Base-by-base conservation (phyloP, 2,113 vertebrate genomes). In the Crotophaga sulcirostris region DNA sequence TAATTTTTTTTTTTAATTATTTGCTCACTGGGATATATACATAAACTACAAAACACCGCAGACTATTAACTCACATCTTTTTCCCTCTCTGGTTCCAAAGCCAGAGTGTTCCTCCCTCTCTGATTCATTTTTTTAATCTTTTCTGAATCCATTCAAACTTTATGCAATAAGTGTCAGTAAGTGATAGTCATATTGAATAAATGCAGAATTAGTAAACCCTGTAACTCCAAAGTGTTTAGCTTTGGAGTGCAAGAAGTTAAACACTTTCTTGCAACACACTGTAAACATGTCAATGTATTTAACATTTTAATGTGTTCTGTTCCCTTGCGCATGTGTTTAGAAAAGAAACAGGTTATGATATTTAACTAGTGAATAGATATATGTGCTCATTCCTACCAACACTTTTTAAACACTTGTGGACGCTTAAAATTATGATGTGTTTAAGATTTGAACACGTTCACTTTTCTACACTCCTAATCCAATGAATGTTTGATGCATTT, bases 231-330 rank as follows among this genome's bases (percentile, higher is more conserved):
- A 97, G 97, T 98, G 97, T 98, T 98, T 98, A 98, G 96, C 92
- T 98, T 98, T 97, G 88, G 96, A 98, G 97, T 89, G 8, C 97
- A 98, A 98, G 97, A 98, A 98, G 97, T 98, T 98, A 98, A 98
- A 98, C 98, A 97, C 97, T 98, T 97, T 98, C 98, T 97, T 96
- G 97, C 98, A 97, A 97, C 98, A 98, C 98, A 96, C 97, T 98
- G 98, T 98, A 98, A 98, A 98, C 98, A 98, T 98, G 98, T 98
- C 98, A 98, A 94, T 98, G 98, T 98, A 97, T 98, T 98, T 98
- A 98, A 98, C 97, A 97, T 98, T 97, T 97, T 97, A 97, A 97
- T 87, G 95, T 96, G 97, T 89, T 97, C 98, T 98, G 97, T 97
- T 98, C 97, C 96, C 97, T 84, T 90, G 97, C 9, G 76, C 96